phyloP scores from a whole-genome alignment of 2,888 invertebrate species.

The Patella caerulea region DNA sequence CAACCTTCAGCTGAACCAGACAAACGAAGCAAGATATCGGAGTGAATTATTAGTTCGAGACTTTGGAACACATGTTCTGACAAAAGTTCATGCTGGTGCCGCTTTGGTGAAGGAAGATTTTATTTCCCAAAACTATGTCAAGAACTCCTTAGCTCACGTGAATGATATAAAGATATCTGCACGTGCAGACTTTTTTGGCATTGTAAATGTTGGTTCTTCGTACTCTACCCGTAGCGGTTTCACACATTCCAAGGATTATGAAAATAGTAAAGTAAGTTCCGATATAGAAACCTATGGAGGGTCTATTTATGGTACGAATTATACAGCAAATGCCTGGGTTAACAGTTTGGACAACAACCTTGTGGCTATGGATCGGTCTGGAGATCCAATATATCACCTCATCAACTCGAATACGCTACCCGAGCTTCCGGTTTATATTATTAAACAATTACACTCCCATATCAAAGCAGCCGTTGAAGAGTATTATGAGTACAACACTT shows the following conservation, averaged over 20 bases:
- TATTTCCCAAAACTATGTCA: not conserved
- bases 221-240: not conserved
- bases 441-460: slow-evolving; percentile 23
- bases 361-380: slow-evolving; percentile 38
- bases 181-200: not conserved
- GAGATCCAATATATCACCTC: slow-evolving; percentile 37
- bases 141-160: not conserved
- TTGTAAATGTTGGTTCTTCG: not conserved
- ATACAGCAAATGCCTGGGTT: slow-evolving; percentile 35
- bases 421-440: slow-evolving; percentile 31
- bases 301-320: slow-evolving; percentile 32
- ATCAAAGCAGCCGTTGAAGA: slow-evolving; percentile 32
- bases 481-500: slow-evolving; percentile 40
- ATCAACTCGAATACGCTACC: slow-evolving; percentile 35
- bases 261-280: slow-evolving; percentile 26
- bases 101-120: slow-evolving; percentile 39
- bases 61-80: slow-evolving; percentile 60
- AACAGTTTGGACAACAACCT: slow-evolving; percentile 34
- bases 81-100: slow-evolving; percentile 55
- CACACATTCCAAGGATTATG: not conserved
- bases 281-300: slow-evolving; percentile 30
- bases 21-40: slow-evolving; percentile 52
- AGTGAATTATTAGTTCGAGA: slow-evolving; percentile 62
- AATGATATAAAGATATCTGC: not conserved
- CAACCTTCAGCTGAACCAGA: slow-evolving; percentile 47